Evolutionary conservation across 1,140 invertebrate species (phyloP).

Genomic region (Neomicropteryx cornuta): DNA sequence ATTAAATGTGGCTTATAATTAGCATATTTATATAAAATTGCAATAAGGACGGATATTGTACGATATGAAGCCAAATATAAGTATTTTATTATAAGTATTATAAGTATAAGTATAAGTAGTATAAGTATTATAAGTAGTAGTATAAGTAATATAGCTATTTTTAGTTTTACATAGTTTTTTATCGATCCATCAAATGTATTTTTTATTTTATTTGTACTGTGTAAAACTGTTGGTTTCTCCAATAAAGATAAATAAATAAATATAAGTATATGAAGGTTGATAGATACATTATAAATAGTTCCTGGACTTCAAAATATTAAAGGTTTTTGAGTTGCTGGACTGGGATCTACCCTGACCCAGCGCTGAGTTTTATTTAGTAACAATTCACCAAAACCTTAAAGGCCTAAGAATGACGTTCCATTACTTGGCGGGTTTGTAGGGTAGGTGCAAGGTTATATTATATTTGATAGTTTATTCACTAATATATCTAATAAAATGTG

Average conservation of each 20-base stretch:
- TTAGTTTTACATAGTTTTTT: too few relatives aligned
- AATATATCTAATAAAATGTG: too few relatives aligned
- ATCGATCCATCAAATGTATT: too few relatives aligned
- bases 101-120: constrained; percentile 6
- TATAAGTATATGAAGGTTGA: constrained; percentile 3
- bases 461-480: too few relatives aligned
- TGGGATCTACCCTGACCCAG: neutral
- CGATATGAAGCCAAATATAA: constrained; percentile 6
- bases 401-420: neutral
- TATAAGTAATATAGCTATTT: too few relatives aligned
- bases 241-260: too few relatives aligned
- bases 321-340: too few relatives aligned
- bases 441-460: constrained; percentile 3
- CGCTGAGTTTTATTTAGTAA: constrained; percentile 1
- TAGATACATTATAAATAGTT: neutral
- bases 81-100: constrained; percentile 12
- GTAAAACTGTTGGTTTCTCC: too few relatives aligned
- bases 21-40: constrained; percentile 11
- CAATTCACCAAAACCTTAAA: constrained; percentile 5
- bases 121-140: constrained; percentile 4
- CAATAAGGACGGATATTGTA: constrained; percentile 11
- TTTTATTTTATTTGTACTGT: too few relatives aligned
- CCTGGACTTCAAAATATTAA: neutral
- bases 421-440: neutral
- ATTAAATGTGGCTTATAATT: constrained; percentile 10